phyloP scores from a whole-genome alignment of 2,113 vertebrate species.

The Axis porcinus region DNA sequence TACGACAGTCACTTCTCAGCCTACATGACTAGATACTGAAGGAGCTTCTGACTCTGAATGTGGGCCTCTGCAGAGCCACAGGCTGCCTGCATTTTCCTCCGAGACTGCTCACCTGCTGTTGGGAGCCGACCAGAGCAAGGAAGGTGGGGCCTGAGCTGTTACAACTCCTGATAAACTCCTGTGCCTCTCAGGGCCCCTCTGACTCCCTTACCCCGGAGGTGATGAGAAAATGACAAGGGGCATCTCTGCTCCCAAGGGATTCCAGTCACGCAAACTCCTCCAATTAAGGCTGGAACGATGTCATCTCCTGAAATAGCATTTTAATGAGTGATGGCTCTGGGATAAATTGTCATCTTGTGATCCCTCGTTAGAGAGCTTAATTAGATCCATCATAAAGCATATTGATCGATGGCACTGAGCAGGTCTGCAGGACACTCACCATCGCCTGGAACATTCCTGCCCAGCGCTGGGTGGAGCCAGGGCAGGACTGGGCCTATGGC shows the following conservation, averaged over 20 bases:
- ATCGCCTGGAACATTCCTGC: background rate
- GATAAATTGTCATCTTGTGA: slow-evolving; percentile 75
- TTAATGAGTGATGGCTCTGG: slow-evolving; percentile 74
- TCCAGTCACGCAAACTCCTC: slow-evolving; percentile 63
- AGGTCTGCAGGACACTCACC: slow-evolving; percentile 31
- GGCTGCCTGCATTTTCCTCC: background rate
- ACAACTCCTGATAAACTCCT: background rate
- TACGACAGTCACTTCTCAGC: background rate
- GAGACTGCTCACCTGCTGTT: background rate
- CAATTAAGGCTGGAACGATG: slow-evolving; percentile 73
- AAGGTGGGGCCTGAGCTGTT: background rate
- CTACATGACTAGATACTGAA: background rate
- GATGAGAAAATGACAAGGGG: slow-evolving; percentile 48
- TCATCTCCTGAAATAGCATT: slow-evolving; percentile 76
- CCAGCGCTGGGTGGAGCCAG: background rate
- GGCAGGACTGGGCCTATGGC: background rate
- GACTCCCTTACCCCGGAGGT: slow-evolving; percentile 36
- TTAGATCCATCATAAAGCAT: slow-evolving; percentile 74
- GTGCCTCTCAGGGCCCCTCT: background rate
- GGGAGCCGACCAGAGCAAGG: background rate
- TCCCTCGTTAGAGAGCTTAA: slow-evolving; percentile 74
- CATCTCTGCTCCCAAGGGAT: slow-evolving; percentile 59
- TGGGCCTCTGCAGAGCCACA: background rate
- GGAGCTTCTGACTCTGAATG: background rate
- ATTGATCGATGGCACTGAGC: slow-evolving; percentile 58